Base-by-base conservation (phyloP, 1,140 invertebrate genomes). In the Ceratoteleas bidentatus region DNA sequence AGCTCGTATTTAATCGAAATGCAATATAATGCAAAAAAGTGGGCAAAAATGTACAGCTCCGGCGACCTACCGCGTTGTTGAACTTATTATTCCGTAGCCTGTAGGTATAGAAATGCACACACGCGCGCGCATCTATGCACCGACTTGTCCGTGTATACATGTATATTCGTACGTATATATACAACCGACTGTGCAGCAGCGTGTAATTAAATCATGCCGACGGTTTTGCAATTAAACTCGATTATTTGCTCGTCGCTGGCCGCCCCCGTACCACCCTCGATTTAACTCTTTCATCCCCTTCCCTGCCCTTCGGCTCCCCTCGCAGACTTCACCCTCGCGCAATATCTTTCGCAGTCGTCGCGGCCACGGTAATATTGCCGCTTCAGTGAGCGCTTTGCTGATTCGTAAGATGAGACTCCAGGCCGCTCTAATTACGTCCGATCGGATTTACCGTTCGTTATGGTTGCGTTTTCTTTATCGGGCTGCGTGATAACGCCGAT, bases 141-240 rank as follows among this genome's bases (percentile, higher is more conserved):
- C 47, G 60, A 66, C 72, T 76, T 73, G 61, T 56, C 53, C 57
- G 69, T 83, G 34, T 36, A 9, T 36, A 9, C 9, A 36, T 36
- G 34, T 36, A 36, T 36, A 36, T 36, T 4, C 9, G 34, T 36
- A 36, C 9, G 9, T 36, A 50, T 50, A 80, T 83, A 79, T 82
- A 84, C 79, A 82, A 76, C 79, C 72, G 80, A 84, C 75, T 82
- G 83, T 73, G 83, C 84, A 80, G 85, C 80, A 85, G 85, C 84
- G 86, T 87, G 89, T 92, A 91, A 92, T 92, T 92, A 92, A 92
- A 92, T 92, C 91, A 92, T 91, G 89, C 89, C 90, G 89, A 91
- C 90, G 90, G 89, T 92, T 92, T 92, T 91, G 90, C 90, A 92
- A 92, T 92, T 92, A 92, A 92, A 91, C 90, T 92, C 90, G 90